Base-by-base conservation (phyloP, 1,140 invertebrate genomes). In the Listronotus bonariensis region DNA sequence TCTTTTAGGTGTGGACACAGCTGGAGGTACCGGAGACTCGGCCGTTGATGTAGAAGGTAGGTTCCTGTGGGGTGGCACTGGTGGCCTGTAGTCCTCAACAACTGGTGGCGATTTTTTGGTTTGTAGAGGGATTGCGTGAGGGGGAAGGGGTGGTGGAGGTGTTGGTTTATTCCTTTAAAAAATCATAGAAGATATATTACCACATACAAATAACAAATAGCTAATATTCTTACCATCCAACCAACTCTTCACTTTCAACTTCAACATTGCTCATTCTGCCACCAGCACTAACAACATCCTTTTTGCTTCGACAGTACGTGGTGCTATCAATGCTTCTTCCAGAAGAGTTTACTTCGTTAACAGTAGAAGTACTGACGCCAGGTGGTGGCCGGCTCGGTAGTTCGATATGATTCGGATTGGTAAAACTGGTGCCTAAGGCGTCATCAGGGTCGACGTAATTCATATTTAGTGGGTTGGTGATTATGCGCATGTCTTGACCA, bases 11-110 rank as follows among this genome's bases (percentile, higher is more conserved):
- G 51, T 45, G 36, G 54, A 57, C 14, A 36, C 42, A 40, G 20
- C 17, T 49, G 57, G 15, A 9, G 32, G 45, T 11, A 63, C 20
- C 20, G 57, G 52, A 31, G 57, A 48, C 34, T 66, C 53, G 73
- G 75, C 41, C 68, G 26, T 73, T 67, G 68, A 66, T 68, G 59
- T 68, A 49, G 63, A 73, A 77, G 67, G 69, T 74, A 60, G 71
- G 78, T 90, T 91, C 49, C 92, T 82, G 74, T 94, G 92, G 92
- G 92, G 92, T 10, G 92, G 92, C 32, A 94, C 90, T 2, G 92
- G 92, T 0, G 92, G 92, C 62, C 89, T 86, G 75, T 93, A 92
- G 55, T 91, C 89, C 59, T 86, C 84, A 5, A 75, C 43, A 41
- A 17, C 38, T 17, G 55, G 54, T n/a, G 14, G n/a, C 14, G 48